Evolutionary conservation across 2,888 invertebrate species (phyloP).

Genomic region (Ceraclea dissimilis): DNA sequence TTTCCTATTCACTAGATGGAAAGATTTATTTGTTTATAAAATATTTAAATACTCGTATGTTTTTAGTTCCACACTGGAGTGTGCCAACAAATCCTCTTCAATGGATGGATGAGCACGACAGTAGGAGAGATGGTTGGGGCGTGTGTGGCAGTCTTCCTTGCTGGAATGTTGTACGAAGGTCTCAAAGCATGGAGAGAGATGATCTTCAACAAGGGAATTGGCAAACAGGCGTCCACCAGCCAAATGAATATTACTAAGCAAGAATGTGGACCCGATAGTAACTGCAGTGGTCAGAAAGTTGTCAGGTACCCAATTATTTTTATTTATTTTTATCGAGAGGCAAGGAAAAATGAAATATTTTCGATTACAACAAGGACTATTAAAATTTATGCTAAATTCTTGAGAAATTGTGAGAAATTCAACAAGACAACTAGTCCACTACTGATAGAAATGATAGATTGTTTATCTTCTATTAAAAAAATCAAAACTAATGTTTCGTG

Average conservation of each 20-base stretch:
- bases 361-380: too few species aligned
- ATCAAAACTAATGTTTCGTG: too few species aligned
- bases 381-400: too few species aligned
- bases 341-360: not conserved
- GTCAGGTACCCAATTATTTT: slow-evolving; percentile 34
- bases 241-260: slow-evolving; percentile 45
- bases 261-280: slow-evolving; percentile 39
- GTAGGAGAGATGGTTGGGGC: slow-evolving; percentile 76
- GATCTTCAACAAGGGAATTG: slow-evolving; percentile 31
- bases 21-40: too few species aligned
- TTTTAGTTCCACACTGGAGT: slow-evolving; percentile 76
- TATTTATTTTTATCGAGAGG: not conserved
- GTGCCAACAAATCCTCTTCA: slow-evolving; percentile 70
- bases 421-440: too few species aligned
- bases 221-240: slow-evolving; percentile 36
- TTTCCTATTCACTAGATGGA: too few species aligned
- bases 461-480: too few species aligned
- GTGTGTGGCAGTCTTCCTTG: slow-evolving; percentile 79
- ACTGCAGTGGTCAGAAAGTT: slow-evolving; percentile 37
- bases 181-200: slow-evolving; percentile 73
- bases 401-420: too few species aligned
- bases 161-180: slow-evolving; percentile 90
- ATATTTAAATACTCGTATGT: too few species aligned
- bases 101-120: slow-evolving; percentile 67
- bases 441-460: too few species aligned